phyloP scores from a whole-genome alignment of 2,888 invertebrate genomes.

The Hypena proboscidalis region DNA sequence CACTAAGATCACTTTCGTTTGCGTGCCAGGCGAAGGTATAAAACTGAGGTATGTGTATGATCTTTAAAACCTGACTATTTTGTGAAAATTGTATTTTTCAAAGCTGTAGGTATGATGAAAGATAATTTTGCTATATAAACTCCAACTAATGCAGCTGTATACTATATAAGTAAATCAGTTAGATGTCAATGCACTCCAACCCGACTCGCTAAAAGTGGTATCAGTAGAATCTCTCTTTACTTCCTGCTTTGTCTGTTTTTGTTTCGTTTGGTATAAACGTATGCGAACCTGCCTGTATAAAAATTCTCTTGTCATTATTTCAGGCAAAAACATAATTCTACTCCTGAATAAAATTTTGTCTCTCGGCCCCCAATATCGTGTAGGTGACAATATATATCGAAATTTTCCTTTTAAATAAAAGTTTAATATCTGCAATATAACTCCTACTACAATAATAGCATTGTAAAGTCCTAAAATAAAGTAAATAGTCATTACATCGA shows the following conservation, averaged over 20 bases:
- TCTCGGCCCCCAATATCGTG: constrained; percentile 68
- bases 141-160: too few species aligned
- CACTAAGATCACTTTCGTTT: too few species aligned
- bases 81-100: too few species aligned
- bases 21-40: too few species aligned
- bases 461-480: constrained; percentile 56
- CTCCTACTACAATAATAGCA: constrained; percentile 49
- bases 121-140: too few species aligned
- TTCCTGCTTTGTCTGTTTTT: constrained; percentile 15
- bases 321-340: constrained; percentile 77
- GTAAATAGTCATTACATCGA: constrained; percentile 55
- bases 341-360: constrained; percentile 69
- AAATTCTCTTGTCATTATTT: constrained; percentile 82
- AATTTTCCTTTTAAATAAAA: constrained; percentile 43
- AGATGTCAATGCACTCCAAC: constrained; percentile 63
- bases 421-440: constrained; percentile 49
- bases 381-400: constrained; percentile 49
- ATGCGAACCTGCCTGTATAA: constrained; percentile 77
- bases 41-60: too few species aligned
- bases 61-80: too few species aligned
- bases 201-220: constrained; percentile 37
- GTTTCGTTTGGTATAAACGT: constrained; percentile 57
- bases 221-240: constrained; percentile 25
- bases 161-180: constrained; percentile 52
- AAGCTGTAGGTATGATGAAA: too few species aligned